phyloP scores from a whole-genome alignment of 2,888 invertebrate species.

The Temnothorax rugatulus region DNA sequence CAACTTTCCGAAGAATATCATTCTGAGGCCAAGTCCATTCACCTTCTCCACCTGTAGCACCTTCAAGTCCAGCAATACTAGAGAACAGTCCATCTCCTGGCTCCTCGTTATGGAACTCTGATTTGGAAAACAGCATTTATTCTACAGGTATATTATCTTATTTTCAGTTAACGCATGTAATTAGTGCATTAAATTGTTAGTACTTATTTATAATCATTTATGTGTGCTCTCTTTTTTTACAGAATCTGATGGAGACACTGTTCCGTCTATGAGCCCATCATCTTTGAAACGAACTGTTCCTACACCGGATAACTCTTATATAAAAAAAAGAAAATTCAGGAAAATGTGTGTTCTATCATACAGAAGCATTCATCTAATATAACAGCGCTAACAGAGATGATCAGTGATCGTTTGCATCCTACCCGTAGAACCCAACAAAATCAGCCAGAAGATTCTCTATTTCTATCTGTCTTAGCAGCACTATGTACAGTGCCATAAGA shows the following conservation, averaged over 20 bases:
- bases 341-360: background rate
- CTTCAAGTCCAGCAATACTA: background rate
- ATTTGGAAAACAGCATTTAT: background rate
- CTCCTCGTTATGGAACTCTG: background rate
- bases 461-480: background rate
- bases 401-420: background rate
- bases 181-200: background rate
- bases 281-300: background rate
- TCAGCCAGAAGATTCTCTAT: background rate
- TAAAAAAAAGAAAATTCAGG: background rate
- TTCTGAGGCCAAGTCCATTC: background rate
- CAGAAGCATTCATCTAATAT: background rate
- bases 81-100: background rate
- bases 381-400: background rate
- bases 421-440: background rate
- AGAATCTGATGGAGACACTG: background rate
- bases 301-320: background rate
- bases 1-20: background rate
- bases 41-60: background rate
- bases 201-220: background rate
- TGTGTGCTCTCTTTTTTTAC: background rate
- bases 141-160: background rate
- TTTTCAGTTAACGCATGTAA: background rate
- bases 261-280: no score
- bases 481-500: background rate